A percentile compares a stretch with the other conserved stretches of the same genome.
phyloP scores from a whole-genome alignment of 2,113 vertebrate species.

The Ptilonorhynchus violaceus region DNA sequence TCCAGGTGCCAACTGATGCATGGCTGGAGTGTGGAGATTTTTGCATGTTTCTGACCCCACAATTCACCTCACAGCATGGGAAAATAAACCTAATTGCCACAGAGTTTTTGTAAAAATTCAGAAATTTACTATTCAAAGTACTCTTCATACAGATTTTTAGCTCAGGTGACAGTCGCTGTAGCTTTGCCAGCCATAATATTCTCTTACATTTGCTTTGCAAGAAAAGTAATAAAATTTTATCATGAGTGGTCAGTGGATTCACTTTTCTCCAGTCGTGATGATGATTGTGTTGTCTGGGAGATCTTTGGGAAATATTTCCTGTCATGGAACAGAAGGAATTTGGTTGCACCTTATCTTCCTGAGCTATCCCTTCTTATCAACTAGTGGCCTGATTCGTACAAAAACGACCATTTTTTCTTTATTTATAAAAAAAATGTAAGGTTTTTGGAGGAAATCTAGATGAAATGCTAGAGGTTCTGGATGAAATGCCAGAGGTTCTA shows the following conservation, averaged over 20 bases:
- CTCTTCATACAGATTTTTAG: neutral
- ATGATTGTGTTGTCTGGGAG: neutral
- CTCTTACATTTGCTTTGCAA: neutral
- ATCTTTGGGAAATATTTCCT: neutral
- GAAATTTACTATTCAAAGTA: neutral
- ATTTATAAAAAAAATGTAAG: neutral
- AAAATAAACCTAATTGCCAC: neutral
- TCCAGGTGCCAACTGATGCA: neutral
- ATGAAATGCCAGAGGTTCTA: neutral
- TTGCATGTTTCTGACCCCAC: neutral
- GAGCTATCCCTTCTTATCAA: neutral
- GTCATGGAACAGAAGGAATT: neutral
- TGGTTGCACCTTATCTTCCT: neutral
- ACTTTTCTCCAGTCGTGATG: neutral
- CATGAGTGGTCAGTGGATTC: neutral
- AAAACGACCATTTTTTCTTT: neutral
- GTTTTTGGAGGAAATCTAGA: neutral
- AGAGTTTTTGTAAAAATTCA: neutral
- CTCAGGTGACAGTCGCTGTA: accelerated
- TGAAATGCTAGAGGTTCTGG: neutral
- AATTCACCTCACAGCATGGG: neutral
- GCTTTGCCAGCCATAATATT: neutral
- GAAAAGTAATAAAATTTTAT: neutral
- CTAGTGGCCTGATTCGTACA: neutral
- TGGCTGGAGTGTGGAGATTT: neutral